Evolutionary conservation across 2,797 vertebrate genomes (phyloP).

Genomic region (Lithobates pipiens): DNA sequence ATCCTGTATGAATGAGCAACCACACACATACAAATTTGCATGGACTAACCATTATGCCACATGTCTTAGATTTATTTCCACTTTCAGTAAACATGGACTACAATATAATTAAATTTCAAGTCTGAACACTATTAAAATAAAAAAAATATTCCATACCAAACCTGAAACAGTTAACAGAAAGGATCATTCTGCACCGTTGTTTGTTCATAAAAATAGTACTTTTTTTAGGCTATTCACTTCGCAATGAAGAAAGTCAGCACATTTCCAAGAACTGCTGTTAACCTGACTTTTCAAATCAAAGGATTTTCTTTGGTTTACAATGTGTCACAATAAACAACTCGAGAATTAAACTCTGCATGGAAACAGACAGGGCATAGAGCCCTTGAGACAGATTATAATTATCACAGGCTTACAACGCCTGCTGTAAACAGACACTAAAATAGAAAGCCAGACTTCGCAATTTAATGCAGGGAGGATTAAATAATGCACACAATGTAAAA

Average conservation of each 20-base stretch:
- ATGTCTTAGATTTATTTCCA: background rate
- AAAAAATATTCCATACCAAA: background rate
- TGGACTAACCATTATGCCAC: too few relatives aligned
- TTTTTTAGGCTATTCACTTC: background rate
- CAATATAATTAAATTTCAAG: background rate
- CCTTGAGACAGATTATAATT: slow-evolving; percentile 47
- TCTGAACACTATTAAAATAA: background rate
- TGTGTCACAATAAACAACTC: slow-evolving; percentile 52
- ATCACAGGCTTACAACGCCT: slow-evolving; percentile 34
- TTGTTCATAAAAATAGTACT: background rate
- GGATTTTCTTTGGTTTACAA: slow-evolving; percentile 55
- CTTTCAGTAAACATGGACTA: background rate
- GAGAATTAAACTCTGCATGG: slow-evolving; percentile 40
- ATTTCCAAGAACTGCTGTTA: slow-evolving; percentile 10
- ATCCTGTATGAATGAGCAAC: too few relatives aligned
- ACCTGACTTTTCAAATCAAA: slow-evolving; percentile 38
- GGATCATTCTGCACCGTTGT: too few relatives aligned
- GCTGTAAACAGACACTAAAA: slow-evolving; percentile 57
- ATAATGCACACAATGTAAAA: slow-evolving; percentile 48
- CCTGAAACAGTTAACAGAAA: background rate
- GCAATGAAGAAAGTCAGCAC: background rate
- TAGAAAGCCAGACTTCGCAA: slow-evolving; percentile 50
- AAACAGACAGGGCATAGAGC: slow-evolving; percentile 41
- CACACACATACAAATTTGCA: too few relatives aligned
- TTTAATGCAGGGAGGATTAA: slow-evolving; percentile 58